A percentile compares a stretch with the other conserved stretches of the same genome.
Conservation (phyloP, 2,888 invertebrate genomes). For the Eurois occulta region DNA sequence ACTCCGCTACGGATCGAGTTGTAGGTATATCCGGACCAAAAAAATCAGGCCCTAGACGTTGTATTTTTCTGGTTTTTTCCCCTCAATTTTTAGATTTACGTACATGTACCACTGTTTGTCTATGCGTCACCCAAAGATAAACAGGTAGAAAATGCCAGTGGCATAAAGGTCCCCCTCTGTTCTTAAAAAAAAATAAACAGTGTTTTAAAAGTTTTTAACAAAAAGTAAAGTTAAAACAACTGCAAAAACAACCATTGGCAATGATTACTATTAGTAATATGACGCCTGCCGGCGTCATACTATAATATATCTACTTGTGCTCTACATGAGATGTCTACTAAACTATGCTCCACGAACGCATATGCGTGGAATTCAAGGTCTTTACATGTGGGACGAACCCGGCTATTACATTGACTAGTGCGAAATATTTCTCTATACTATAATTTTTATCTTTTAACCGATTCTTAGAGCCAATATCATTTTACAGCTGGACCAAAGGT, state of each 20-base stretch:
- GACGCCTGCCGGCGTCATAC: conserved; percentile 6
- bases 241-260: conserved; percentile 18
- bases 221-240: not conserved
- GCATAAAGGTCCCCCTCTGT: not conserved
- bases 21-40: not conserved
- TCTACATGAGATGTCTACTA: not conserved
- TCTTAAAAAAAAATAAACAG: not conserved
- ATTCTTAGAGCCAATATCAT: no score
- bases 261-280: not conserved
- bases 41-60: not conserved
- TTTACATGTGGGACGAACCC: not conserved
- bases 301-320: not conserved
- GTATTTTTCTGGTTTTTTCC: not conserved
- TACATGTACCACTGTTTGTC: not conserved
- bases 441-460: not conserved
- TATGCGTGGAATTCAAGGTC: conserved; percentile 21
- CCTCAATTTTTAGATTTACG: not conserved
- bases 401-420: conserved; percentile 2
- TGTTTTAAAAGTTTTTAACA: not conserved
- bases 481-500: no score
- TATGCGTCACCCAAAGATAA: not conserved
- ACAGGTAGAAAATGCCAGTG: not conserved
- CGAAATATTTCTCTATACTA: not conserved
- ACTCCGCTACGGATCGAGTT: not conserved
- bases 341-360: conserved; percentile 16